Percentiles rank a stretch among this genome's conserved stretches.
phyloP scores from a whole-genome alignment of 2,113 vertebrate genomes.

The Tachycineta bicolor region DNA sequence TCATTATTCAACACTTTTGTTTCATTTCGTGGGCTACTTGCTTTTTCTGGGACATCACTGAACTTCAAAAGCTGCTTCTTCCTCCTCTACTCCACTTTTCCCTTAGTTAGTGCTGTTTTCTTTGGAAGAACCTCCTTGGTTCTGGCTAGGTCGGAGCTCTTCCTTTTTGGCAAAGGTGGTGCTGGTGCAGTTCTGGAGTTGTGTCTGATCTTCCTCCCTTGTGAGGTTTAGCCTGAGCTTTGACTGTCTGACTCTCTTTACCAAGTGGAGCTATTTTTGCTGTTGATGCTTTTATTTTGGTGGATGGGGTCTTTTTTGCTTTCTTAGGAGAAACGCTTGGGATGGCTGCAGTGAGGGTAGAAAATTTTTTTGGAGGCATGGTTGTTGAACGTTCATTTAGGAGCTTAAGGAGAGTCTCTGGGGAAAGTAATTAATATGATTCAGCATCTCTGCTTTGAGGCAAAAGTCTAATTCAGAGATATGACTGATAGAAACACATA shows the following conservation, averaged over 20 bases:
- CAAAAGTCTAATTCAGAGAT: not conserved
- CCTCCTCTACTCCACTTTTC: not conserved
- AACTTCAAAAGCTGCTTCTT: not conserved
- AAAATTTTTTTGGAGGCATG: not conserved
- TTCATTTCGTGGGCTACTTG: not conserved
- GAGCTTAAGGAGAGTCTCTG: conserved; percentile 69
- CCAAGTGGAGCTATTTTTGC: not conserved
- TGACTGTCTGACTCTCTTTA: not conserved
- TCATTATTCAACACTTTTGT: not conserved
- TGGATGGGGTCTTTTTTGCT: not conserved
- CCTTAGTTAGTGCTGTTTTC: not conserved
- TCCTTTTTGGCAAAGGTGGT: not conserved
- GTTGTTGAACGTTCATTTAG: conserved; percentile 32
- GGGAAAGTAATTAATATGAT: conserved; percentile 8
- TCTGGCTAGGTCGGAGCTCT: not conserved
- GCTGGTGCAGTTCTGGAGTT: not conserved
- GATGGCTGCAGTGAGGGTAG: not conserved
- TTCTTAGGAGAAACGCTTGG: not conserved
- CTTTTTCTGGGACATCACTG: not conserved
- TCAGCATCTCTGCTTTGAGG: not conserved
- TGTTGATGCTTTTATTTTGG: not conserved
- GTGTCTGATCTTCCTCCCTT: not conserved
- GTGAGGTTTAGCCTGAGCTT: not conserved
- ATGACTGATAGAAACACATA: not conserved
- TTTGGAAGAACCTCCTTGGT: not conserved